Percentiles rank a stretch among this genome's conserved stretches.
phyloP scores from a whole-genome alignment of 2,888 invertebrate species.

The Geophilus truncorum region DNA sequence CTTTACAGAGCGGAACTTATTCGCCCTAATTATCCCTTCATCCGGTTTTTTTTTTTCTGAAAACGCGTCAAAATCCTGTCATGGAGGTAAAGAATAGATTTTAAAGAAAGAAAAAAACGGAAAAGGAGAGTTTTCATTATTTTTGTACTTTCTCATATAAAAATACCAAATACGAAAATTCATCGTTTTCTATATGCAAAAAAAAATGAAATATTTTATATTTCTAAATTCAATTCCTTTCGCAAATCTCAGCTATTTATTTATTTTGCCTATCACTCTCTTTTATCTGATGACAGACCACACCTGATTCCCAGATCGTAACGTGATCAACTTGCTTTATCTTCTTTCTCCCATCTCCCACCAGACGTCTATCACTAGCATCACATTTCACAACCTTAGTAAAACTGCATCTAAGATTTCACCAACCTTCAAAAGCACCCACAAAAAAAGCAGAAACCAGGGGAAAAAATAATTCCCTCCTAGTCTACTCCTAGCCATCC shows the following conservation, averaged over 20 bases:
- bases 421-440: not conserved
- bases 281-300: not conserved
- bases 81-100: not conserved
- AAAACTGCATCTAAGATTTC: conserved; percentile 5
- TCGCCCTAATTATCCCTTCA: conserved; percentile 11
- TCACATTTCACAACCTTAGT: not conserved
- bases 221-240: too few relatives aligned
- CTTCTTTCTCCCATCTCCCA: not conserved
- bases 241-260: not conserved
- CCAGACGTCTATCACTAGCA: not conserved
- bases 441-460: not conserved
- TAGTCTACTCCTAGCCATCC: not conserved
- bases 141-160: too few relatives aligned
- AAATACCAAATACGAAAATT: too few relatives aligned
- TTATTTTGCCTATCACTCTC: not conserved
- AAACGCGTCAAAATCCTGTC: conserved; percentile 22
- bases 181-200: too few relatives aligned
- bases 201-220: too few relatives aligned
- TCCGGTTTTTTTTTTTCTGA: not conserved
- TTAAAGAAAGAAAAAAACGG: not conserved
- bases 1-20: not conserved
- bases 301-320: not conserved
- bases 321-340: conserved; percentile 13
- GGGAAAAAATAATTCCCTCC: not conserved
- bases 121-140: not conserved